These are phyloP conservation scores for Pedicia rivosa DNA, from an alignment of 2,888 invertebrate genomes.

Conservation along the genomic window DNA sequence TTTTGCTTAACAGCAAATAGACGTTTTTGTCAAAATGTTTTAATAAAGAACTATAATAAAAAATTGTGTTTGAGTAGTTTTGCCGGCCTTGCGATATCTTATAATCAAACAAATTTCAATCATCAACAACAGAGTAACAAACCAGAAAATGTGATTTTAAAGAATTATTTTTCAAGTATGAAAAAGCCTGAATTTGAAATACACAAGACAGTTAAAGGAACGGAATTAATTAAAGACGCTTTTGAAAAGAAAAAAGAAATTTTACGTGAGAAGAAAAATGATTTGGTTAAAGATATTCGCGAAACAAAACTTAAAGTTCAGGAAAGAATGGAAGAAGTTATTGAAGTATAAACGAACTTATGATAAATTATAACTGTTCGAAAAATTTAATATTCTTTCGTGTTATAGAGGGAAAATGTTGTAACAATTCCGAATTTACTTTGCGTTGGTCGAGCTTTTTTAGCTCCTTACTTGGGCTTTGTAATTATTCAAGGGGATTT, in stretches of 20 bases:
- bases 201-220: too few species aligned
- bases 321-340: constrained; percentile 55
- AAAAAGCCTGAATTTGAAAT: too few species aligned
- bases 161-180: too few species aligned
- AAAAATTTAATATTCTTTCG: not conserved
- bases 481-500: constrained; percentile 72
- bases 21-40: too few species aligned
- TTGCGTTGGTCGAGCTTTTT: constrained; percentile 66
- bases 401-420: constrained; percentile 56
- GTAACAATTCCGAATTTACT: constrained; percentile 87
- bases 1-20: too few species aligned
- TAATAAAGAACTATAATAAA: too few species aligned
- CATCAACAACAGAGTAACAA: too few species aligned
- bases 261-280: constrained; percentile 42
- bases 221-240: constrained; percentile 37
- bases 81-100: too few species aligned
- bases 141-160: too few species aligned
- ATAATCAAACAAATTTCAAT: too few species aligned
- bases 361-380: not conserved
- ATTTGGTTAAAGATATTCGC: constrained; percentile 51
- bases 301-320: constrained; percentile 54
- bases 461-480: constrained; percentile 81
- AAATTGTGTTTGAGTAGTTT: too few species aligned
- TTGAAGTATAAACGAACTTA: constrained; percentile 38
- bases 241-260: constrained; percentile 45